Evolutionary conservation across 2,888 invertebrate species (phyloP).

Genomic region (Clostera curtula): DNA sequence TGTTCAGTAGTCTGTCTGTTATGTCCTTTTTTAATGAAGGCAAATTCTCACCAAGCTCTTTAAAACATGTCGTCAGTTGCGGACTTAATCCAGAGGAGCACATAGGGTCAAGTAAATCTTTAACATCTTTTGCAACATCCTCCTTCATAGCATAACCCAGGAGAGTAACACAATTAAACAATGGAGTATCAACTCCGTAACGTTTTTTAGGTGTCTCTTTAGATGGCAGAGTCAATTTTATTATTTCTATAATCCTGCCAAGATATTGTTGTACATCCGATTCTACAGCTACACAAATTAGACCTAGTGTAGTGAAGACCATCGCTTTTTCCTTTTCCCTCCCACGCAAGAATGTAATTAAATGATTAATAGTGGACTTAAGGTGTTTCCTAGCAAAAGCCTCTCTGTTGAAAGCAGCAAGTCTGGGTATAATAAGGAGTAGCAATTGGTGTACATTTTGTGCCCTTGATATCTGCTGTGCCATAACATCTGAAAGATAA

Average conservation of each 20-base stretch:
- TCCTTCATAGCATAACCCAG: conserved; percentile 91
- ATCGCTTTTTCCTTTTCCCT: conserved; percentile 90
- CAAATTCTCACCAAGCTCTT: conserved; percentile 92
- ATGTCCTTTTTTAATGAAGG: conserved; percentile 93
- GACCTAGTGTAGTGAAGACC: conserved; percentile 94
- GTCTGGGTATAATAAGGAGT: conserved; percentile 88
- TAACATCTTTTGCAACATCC: conserved; percentile 84
- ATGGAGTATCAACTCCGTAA: conserved; percentile 84
- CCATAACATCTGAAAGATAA: conserved; percentile 80
- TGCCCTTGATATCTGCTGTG: conserved; percentile 85
- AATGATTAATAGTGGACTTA: conserved; percentile 83
- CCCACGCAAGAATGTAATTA: conserved; percentile 84
- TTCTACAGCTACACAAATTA: conserved; percentile 92
- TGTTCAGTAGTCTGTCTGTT: conserved; percentile 92
- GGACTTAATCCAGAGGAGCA: conserved; percentile 92
- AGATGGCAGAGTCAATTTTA: conserved; percentile 83
- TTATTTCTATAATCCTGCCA: conserved; percentile 88
- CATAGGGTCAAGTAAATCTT: conserved; percentile 92
- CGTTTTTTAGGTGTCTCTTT: conserved; percentile 87
- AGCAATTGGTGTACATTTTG: conserved; percentile 90
- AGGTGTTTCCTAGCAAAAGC: conserved; percentile 86
- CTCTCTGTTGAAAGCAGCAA: conserved; percentile 93
- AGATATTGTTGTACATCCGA: conserved; percentile 86
- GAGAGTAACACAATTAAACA: conserved; percentile 96
- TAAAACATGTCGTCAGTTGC: conserved; percentile 91